These are phyloP conservation scores for Pseudochirops cupreus DNA, from an alignment of 2,797 vertebrate species.

Conservation along the genomic window DNA sequence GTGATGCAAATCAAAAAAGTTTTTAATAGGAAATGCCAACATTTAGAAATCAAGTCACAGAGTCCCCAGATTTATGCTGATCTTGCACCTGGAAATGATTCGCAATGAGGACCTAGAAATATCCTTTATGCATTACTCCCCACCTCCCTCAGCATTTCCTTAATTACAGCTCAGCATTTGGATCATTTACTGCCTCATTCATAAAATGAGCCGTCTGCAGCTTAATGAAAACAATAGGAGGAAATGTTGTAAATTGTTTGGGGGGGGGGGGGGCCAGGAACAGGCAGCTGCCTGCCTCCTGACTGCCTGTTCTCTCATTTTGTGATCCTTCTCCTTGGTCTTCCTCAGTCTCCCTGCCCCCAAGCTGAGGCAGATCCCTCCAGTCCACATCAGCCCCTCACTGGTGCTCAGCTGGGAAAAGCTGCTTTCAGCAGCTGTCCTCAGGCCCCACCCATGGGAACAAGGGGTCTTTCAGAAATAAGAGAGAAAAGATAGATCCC, in stretches of 20 bases:
- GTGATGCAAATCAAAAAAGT: background rate
- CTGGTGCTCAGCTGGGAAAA: background rate
- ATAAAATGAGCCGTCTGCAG: slow-evolving; percentile 71
- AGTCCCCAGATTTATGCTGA: background rate
- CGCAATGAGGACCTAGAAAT: slow-evolving; percentile 47
- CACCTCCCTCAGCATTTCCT: slow-evolving; percentile 61
- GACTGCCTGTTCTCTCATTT: slow-evolving; percentile 73
- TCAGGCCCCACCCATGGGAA: background rate
- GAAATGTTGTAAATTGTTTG: slow-evolving; percentile 70
- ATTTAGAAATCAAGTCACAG: slow-evolving; percentile 10
- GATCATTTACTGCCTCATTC: slow-evolving; percentile 69
- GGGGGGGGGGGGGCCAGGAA: slow-evolving; percentile 18
- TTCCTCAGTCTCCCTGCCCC: slow-evolving; percentile 17
- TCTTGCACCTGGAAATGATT: slow-evolving; percentile 9
- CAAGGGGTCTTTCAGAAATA: background rate
- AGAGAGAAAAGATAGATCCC: background rate
- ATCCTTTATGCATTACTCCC: slow-evolving; percentile 36
- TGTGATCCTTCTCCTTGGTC: slow-evolving; percentile 49
- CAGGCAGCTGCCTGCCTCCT: slow-evolving; percentile 74
- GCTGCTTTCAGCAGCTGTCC: background rate
- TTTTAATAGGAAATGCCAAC: slow-evolving; percentile 34
- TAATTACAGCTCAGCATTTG: slow-evolving; percentile 71
- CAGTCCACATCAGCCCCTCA: background rate
- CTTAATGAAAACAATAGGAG: slow-evolving; percentile 78
- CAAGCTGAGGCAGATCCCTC: slow-evolving; percentile 41